Evolutionary conservation across 1,140 invertebrate species (phyloP).

Genomic region (Drosophila lacteicornis): DNA sequence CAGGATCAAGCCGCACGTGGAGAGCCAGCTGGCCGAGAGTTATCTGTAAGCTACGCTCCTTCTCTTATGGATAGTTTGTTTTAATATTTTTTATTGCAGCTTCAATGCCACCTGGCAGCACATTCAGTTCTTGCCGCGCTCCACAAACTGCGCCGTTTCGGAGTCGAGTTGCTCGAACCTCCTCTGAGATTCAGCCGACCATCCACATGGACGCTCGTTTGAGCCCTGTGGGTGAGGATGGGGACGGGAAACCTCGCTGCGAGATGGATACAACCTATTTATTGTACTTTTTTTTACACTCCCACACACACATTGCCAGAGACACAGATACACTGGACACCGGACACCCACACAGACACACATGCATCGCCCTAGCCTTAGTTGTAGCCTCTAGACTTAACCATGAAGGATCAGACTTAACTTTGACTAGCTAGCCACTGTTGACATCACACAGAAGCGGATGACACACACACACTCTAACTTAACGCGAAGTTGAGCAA

Average conservation of each 20-base stretch:
- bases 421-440: constrained; percentile 45
- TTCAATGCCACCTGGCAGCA: constrained; percentile 84
- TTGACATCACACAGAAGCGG: constrained; percentile 37
- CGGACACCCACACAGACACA: constrained; percentile 14
- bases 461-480: background rate
- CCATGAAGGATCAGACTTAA: constrained; percentile 37
- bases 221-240: constrained; percentile 44
- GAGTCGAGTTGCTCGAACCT: constrained; percentile 74
- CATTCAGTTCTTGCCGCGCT: constrained; percentile 78
- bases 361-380: constrained; percentile 39
- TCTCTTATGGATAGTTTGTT: background rate
- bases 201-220: constrained; percentile 21
- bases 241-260: constrained; percentile 21
- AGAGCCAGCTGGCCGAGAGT: constrained; percentile 73
- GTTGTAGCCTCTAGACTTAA: constrained; percentile 31
- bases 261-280: constrained; percentile 57
- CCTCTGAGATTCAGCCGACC: constrained; percentile 52
- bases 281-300: constrained; percentile 74
- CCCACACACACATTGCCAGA: constrained; percentile 35
- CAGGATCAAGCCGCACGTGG: constrained; percentile 79
- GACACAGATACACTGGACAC: constrained; percentile 3
- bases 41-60: constrained; percentile 60
- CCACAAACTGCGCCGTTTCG: constrained; percentile 70
- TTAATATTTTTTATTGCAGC: constrained; percentile 38
- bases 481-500: background rate